Conservation (phyloP, 2,797 vertebrate species). For the Gallinago stenura region DNA sequence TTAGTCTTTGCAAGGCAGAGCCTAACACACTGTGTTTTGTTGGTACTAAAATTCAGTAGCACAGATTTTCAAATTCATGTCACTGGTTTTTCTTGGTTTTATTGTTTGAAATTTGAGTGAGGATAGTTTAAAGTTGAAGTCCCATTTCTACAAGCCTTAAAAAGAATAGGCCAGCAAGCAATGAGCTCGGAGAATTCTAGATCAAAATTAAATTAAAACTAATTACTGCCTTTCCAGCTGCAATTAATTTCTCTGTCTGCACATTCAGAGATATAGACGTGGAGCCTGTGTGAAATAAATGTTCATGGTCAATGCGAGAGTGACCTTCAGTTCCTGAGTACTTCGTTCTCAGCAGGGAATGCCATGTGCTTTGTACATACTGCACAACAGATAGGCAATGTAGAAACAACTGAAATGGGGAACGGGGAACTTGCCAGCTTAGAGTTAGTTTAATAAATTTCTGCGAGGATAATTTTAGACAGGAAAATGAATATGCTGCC, state of each 20-base stretch:
- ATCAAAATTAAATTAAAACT: slow-evolving; percentile 21
- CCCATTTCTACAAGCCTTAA: background rate
- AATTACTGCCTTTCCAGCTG: background rate
- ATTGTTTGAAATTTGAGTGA: background rate
- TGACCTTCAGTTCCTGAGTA: background rate
- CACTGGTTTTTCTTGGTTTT: background rate
- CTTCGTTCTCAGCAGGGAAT: background rate
- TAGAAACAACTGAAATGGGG: background rate
- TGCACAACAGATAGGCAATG: background rate
- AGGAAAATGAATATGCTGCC: background rate
- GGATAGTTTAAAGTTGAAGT: background rate
- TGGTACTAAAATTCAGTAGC: background rate
- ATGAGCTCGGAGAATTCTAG: background rate
- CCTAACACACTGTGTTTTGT: background rate
- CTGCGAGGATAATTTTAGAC: background rate
- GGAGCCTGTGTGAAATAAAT: background rate
- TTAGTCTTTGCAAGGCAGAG: slow-evolving; percentile 6
- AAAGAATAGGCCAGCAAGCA: background rate
- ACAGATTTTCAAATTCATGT: background rate
- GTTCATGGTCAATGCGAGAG: background rate
- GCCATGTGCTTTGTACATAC: background rate
- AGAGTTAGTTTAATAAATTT: background rate
- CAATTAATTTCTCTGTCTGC: background rate
- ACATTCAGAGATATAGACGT: background rate
- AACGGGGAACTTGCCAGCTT: fast-evolving